These are phyloP conservation scores for Ditylenchus weischeri DNA, from an alignment of 2,888 invertebrate species.

Conservation along the genomic window DNA sequence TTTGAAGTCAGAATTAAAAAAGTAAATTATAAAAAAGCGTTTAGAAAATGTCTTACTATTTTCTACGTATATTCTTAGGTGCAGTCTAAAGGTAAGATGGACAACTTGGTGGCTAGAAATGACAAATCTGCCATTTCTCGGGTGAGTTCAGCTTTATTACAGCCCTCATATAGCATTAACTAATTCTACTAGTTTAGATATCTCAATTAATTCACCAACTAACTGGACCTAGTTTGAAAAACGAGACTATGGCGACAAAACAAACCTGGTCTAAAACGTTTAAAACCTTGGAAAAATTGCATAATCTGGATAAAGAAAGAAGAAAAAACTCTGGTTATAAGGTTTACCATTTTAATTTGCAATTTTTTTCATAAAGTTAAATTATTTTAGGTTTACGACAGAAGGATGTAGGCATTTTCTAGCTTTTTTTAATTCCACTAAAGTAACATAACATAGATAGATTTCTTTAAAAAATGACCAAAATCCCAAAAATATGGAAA, in stretches of 20 bases:
- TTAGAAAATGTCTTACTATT: no score
- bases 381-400: slow-evolving; percentile 35
- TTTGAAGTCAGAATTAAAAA: no score
- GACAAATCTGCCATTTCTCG: not conserved
- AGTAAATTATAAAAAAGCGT: no score
- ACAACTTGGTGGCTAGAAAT: not conserved
- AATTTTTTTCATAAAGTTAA: no score
- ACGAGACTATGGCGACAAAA: not conserved
- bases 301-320: slow-evolving; percentile 25
- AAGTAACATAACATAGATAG: no score
- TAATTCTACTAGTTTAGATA: not conserved
- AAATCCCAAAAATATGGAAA: no score
- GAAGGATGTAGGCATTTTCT: slow-evolving; percentile 42
- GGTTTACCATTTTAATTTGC: slow-evolving; percentile 14
- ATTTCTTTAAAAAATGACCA: no score
- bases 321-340: slow-evolving; percentile 41
- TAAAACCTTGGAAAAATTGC: slow-evolving; percentile 12
- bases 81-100: not conserved
- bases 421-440: no score
- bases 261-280: slow-evolving; percentile 7
- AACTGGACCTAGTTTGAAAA: not conserved
- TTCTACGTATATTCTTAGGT: not conserved
- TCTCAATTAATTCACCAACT: not conserved
- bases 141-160: not conserved
- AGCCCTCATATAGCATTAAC: no score